Evolutionary conservation across 2,888 invertebrate genomes (phyloP).

Genomic region (Drosophila neotestacea): DNA sequence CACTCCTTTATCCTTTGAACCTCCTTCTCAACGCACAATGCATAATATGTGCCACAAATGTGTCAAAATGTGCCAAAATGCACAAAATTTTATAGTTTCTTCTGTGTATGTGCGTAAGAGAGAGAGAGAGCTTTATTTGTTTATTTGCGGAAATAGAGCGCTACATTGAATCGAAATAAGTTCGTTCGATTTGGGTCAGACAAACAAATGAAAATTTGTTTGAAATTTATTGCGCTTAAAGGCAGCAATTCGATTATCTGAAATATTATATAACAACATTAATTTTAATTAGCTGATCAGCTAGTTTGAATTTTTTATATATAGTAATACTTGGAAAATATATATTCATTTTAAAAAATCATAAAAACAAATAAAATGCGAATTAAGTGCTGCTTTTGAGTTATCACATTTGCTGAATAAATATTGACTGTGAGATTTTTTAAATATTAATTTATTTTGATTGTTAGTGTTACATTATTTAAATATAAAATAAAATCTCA

Average conservation of each 20-base stretch:
- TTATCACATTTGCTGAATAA: too few species aligned
- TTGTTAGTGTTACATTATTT: too few species aligned
- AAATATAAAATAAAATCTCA: too few species aligned
- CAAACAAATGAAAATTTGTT: slow-evolving; percentile 34
- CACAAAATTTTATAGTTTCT: slow-evolving; percentile 41
- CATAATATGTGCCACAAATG: slow-evolving; percentile 46
- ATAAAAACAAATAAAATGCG: background rate
- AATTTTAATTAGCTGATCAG: slow-evolving; percentile 38
- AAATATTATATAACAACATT: background rate
- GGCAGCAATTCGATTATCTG: slow-evolving; percentile 7
- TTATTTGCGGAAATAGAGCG: slow-evolving; percentile 66
- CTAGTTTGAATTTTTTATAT: background rate
- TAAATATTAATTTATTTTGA: too few species aligned
- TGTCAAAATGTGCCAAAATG: slow-evolving; percentile 49
- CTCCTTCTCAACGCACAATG: background rate
- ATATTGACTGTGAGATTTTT: too few species aligned
- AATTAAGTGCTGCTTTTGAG: background rate
- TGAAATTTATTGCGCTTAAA: slow-evolving; percentile 13
- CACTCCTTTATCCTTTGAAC: background rate
- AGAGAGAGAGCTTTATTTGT: slow-evolving; percentile 35
- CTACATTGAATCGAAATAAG: slow-evolving; percentile 35
- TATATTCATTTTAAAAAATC: background rate
- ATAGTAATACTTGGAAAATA: background rate
- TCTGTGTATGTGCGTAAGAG: slow-evolving; percentile 11
- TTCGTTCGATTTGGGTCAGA: slow-evolving; percentile 62